These are phyloP conservation scores for Hydractinia echinata DNA, from an alignment of 30 jellyfish, hydroid and myxozoan genomes.

Conservation along the genomic window DNA sequence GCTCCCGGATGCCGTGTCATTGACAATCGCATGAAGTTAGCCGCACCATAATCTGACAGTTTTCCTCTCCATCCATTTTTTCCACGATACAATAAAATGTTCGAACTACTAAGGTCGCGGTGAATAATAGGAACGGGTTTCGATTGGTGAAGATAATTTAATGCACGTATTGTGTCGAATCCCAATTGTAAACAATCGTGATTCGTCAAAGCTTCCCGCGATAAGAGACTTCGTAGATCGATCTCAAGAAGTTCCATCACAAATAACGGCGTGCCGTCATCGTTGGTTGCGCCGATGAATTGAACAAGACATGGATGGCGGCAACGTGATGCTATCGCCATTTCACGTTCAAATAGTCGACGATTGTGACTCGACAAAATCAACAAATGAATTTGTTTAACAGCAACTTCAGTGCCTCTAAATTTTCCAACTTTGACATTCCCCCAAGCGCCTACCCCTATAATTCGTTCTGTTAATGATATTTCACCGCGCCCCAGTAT, in stretches of 20 bases:
- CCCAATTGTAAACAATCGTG: slow-evolving; percentile 47
- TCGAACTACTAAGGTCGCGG: slow-evolving; percentile 91
- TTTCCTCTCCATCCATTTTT: slow-evolving; percentile 71
- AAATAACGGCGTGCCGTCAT: slow-evolving; percentile 85
- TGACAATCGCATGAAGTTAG: slow-evolving; percentile 77
- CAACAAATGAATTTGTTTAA: slow-evolving; percentile 81
- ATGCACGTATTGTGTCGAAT: slow-evolving; percentile 63
- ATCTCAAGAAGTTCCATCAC: slow-evolving; percentile 73
- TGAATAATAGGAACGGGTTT: slow-evolving; percentile 79
- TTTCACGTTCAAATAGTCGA: slow-evolving; percentile 85
- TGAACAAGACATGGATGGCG: slow-evolving; percentile 96
- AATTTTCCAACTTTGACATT: slow-evolving; percentile 81
- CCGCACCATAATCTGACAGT: slow-evolving; percentile 92
- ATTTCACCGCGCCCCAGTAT: slow-evolving; percentile 63
- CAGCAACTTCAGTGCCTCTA: slow-evolving; percentile 95
- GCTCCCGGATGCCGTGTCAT: slow-evolving; percentile 95
- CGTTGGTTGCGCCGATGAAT: slow-evolving; percentile 93
- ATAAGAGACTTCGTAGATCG: slow-evolving; percentile 58
- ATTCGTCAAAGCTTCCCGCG: slow-evolving; percentile 30
- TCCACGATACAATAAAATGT: slow-evolving; percentile 61
- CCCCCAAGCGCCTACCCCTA: slow-evolving; percentile 98
- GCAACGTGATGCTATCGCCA: slow-evolving; percentile 90
- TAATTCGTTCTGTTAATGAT: slow-evolving; percentile 29
- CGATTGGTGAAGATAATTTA: slow-evolving; percentile 65
- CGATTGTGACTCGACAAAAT: slow-evolving; percentile 89